phyloP scores from a whole-genome alignment of 92 coral and sea anemone genomes.

The Heliopora coerulea region DNA sequence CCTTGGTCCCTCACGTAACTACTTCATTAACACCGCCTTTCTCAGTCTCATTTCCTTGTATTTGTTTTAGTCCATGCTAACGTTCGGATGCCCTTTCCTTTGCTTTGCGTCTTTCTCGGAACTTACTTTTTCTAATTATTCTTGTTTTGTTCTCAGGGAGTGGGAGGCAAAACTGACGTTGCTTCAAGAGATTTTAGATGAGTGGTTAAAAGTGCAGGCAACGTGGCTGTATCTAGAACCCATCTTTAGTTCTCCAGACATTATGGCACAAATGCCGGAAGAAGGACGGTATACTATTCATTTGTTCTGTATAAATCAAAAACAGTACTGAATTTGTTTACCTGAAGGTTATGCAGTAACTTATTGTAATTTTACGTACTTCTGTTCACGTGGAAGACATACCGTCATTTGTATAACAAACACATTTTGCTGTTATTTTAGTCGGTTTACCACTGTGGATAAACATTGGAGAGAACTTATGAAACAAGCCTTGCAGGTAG shows the following conservation, averaged over 20 bases:
- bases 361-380: too few species aligned
- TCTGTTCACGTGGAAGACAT: too few species aligned
- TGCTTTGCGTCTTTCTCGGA: too few species aligned
- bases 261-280: constrained; percentile 99
- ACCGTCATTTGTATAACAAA: too few species aligned
- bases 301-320: neutral
- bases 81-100: too few species aligned
- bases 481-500: constrained; percentile 92
- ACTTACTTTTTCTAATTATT: neutral
- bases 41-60: too few species aligned
- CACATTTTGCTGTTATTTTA: constrained; percentile 25
- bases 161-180: constrained; percentile 95
- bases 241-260: constrained; percentile 97
- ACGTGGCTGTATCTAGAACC: constrained; percentile 98
- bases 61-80: too few species aligned
- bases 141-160: constrained; percentile 54
- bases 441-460: constrained; percentile 98
- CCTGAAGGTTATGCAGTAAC: too few species aligned
- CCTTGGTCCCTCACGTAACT: too few species aligned
- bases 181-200: constrained; percentile 95
- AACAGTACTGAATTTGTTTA: too few species aligned
- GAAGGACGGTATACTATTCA: constrained; percentile 79
- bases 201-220: constrained; percentile 98
- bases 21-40: too few species aligned
- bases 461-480: constrained; percentile 97